Percentiles rank a stretch among this genome's conserved stretches.
phyloP scores from a whole-genome alignment of 2,113 vertebrate species.

The Serinus canaria region DNA sequence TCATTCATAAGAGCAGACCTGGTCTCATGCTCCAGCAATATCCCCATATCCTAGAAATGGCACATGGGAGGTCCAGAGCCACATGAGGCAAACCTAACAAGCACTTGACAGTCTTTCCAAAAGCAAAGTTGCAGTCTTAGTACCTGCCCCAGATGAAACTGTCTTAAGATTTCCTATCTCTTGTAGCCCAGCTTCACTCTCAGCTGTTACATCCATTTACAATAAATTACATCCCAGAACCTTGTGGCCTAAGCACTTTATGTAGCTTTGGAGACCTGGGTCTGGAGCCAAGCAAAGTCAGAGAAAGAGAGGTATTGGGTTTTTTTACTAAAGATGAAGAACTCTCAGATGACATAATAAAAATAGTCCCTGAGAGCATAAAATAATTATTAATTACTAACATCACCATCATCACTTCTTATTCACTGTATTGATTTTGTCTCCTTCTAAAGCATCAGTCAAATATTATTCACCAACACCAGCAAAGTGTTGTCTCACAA shows the following conservation, averaged over 20 bases:
- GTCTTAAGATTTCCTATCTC: background rate
- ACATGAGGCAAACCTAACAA: background rate
- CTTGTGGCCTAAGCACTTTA: background rate
- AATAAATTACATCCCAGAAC: background rate
- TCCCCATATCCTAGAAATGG: background rate
- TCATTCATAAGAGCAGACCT: background rate
- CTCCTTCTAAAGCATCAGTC: conserved; percentile 11
- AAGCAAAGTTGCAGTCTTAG: background rate
- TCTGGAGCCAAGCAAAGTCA: background rate
- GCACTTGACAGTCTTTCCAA: background rate
- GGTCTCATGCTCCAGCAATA: background rate
- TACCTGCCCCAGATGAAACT: background rate
- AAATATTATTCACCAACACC: conserved; percentile 16
- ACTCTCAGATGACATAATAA: background rate
- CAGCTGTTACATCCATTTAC: background rate
- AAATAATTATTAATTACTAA: conserved; percentile 37
- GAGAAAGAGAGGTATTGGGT: background rate
- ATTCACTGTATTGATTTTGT: conserved; percentile 1
- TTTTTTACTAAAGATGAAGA: background rate
- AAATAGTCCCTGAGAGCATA: background rate
- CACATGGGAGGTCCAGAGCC: background rate
- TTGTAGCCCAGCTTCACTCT: background rate
- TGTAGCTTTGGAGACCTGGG: background rate
- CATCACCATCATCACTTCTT: conserved; percentile 1
- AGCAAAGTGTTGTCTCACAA: background rate